These are phyloP conservation scores for Oreochromis aureus DNA, from an alignment of 2,113 vertebrate species.

Conservation along the genomic window DNA sequence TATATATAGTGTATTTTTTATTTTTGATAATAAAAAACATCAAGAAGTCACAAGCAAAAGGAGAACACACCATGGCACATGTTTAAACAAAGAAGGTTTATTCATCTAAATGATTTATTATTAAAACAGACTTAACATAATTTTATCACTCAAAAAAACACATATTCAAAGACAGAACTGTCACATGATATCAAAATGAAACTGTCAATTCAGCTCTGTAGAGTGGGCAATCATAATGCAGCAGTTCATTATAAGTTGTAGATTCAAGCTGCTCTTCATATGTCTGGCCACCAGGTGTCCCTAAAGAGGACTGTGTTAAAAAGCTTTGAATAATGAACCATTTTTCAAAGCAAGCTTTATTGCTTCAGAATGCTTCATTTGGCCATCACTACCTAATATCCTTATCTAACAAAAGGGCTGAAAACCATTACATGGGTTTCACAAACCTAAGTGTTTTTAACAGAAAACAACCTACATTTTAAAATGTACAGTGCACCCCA, in stretches of 20 bases:
- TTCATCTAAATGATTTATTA: neutral
- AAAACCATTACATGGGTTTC: neutral
- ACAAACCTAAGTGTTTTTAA: neutral
- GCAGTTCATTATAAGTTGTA: neutral
- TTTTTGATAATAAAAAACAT: neutral
- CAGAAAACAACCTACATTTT: neutral
- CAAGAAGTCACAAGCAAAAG: neutral
- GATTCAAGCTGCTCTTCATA: neutral
- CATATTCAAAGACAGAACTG: neutral
- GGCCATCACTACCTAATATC: neutral
- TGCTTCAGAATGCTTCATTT: neutral
- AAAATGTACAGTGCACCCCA: neutral
- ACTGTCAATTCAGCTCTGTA: neutral
- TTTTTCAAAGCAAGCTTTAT: neutral
- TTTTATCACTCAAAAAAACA: neutral
- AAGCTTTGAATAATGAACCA: neutral
- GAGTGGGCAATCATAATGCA: neutral
- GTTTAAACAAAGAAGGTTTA: neutral
- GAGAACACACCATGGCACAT: neutral
- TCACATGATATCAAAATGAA: neutral
- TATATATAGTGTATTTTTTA: neutral
- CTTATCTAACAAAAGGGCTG: neutral
- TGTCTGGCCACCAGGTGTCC: neutral
- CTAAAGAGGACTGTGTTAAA: neutral
- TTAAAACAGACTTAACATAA: neutral